A percentile compares a stretch with the other conserved stretches of the same genome.
Conservation (phyloP, 1,140 invertebrate genomes). For the Cherax destructor region DNA sequence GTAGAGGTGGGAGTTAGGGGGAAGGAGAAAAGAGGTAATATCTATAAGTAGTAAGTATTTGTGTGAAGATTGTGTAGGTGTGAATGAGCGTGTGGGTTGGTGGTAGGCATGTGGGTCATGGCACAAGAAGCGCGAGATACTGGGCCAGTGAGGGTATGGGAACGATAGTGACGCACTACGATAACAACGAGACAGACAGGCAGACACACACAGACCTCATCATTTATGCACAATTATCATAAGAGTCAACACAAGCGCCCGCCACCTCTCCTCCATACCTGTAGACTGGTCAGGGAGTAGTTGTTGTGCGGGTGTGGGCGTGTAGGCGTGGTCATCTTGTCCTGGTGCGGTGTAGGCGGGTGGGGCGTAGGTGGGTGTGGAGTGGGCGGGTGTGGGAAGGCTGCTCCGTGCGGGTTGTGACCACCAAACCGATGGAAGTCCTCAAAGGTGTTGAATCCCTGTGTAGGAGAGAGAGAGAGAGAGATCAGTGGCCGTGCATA, state of each 20-base stretch:
- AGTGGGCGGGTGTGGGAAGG: conserved; percentile 46
- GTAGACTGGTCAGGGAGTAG: conserved; percentile 56
- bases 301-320: conserved; percentile 54
- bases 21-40: no score
- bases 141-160: conserved; percentile 52
- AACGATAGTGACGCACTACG: conserved; percentile 31
- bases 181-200: background rate
- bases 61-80: background rate
- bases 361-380: conserved; percentile 34
- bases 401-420: conserved; percentile 47
- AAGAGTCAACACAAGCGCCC: background rate
- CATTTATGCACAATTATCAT: background rate
- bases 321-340: conserved; percentile 53
- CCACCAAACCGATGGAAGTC: conserved; percentile 63
- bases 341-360: conserved; percentile 49
- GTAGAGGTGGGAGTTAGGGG: no score
- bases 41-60: no score
- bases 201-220: background rate
- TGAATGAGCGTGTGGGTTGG: background rate
- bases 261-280: background rate
- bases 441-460: conserved; percentile 57
- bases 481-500: background rate
- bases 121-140: conserved; percentile 16
- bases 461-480: conserved; percentile 15
- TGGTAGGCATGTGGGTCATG: conserved; percentile 2